Base-by-base conservation (phyloP, 2,113 vertebrate species). In the Terrapene triunguis region DNA sequence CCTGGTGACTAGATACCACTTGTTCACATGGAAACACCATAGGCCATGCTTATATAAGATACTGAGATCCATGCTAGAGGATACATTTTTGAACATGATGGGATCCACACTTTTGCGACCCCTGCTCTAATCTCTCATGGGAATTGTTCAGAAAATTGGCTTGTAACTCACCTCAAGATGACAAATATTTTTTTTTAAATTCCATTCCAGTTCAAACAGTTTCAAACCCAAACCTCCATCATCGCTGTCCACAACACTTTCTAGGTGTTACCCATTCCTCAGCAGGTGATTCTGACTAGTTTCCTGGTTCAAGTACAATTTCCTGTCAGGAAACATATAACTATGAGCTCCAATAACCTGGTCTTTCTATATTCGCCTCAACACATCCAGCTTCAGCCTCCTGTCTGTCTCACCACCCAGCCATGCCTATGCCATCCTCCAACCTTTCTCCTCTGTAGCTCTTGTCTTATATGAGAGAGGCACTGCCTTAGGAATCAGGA, bases 21-120 rank as follows among this genome's bases (percentile, higher is more conserved):
- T 62, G 59, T 14, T 42, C 29, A 11, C 6, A 50, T 10, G 24
- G 72, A 79, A 0, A 1, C 0, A 0, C 76, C 53, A 55, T 16
- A 44, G 1, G 4, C n/a, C 25, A 29, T 5, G 1, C 65, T 89
- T 89, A 8, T 59, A 82, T 5, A 24, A 54, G 21, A 22, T 54
- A 54, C 53, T 22, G 3, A 82, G 81, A 2, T 10, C 2, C 79
- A 3, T 84, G 85, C 12, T 76, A 65, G 3, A 84, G 53, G 55
- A 91, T 80, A 32, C 1, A 55, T 53, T 76, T 82, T 76, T 2
- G 4, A 88, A 0, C n/a, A 10, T 82, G 59, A 14, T 0, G 47
- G 76, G 84, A 82, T 91, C 17, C 80, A 84, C 44, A n/a, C 90
- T 62, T 82, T 62, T 44, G 53, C 44, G 88, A 86, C 24, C 0